Evolutionary conservation across 1,140 invertebrate genomes (phyloP).

Genomic region (Oreohelix idahoensis): DNA sequence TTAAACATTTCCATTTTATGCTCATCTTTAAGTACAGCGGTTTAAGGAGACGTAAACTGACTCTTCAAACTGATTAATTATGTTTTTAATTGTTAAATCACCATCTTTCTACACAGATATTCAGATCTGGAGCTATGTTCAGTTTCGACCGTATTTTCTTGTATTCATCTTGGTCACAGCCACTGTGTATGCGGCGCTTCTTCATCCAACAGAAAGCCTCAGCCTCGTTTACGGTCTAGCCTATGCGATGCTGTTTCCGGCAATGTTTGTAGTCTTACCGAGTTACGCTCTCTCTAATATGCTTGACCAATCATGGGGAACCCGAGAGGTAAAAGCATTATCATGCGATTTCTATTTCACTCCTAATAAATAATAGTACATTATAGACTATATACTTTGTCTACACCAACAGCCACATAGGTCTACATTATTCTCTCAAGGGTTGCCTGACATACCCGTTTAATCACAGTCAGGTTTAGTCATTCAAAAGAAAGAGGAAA

Average conservation of each 20-base stretch:
- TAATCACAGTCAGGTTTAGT: no score
- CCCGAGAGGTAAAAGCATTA: slow-evolving; percentile 36
- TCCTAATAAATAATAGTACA: no score
- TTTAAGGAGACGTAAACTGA: no score
- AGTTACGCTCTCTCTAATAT: slow-evolving; percentile 53
- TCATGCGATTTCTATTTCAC: no score
- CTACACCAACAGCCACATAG: no score
- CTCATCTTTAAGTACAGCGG: no score
- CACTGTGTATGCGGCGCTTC: slow-evolving; percentile 48
- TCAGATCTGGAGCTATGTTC: slow-evolving; percentile 22
- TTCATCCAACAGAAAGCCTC: slow-evolving; percentile 46
- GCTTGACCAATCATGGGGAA: slow-evolving; percentile 55
- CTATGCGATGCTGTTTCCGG: slow-evolving; percentile 51
- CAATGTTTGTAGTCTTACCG: slow-evolving; percentile 54
- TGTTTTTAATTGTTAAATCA: neutral
- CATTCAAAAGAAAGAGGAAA: no score
- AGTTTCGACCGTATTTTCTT: slow-evolving; percentile 54
- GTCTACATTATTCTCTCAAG: no score
- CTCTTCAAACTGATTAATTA: no score
- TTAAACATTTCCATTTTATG: no score
- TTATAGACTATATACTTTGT: no score
- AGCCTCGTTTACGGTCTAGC: slow-evolving; percentile 47
- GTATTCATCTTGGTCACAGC: slow-evolving; percentile 44
- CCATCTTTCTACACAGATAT: slow-evolving; percentile 40
- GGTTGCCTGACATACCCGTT: no score